Evolutionary conservation across 2,888 invertebrate species (phyloP).

Genomic region (Oasisia sp.): DNA sequence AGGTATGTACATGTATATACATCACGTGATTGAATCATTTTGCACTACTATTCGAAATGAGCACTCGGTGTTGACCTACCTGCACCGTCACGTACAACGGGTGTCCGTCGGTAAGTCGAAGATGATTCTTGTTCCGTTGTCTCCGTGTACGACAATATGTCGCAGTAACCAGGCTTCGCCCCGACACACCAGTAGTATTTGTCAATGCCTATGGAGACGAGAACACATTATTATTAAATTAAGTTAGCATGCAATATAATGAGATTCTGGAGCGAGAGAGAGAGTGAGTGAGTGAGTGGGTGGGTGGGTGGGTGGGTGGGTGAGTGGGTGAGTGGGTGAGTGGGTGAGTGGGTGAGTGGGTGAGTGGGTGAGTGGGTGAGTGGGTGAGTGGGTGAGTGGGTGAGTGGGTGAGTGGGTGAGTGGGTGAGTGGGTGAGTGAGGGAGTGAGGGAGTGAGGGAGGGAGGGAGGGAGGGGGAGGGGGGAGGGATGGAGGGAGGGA

Average conservation of each 20-base stretch:
- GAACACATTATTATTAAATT: not conserved
- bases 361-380: not conserved
- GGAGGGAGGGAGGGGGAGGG: too few relatives aligned
- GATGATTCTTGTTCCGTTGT: not conserved
- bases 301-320: conserved; percentile 24
- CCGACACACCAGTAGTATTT: conserved; percentile 21
- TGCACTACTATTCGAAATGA: too few relatives aligned
- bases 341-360: conserved; percentile 17
- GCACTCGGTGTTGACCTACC: not conserved
- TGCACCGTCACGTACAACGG: not conserved
- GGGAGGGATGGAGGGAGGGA: too few relatives aligned
- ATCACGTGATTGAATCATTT: too few relatives aligned
- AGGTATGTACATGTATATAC: too few relatives aligned
- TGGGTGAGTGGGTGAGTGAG: too few relatives aligned
- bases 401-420: too few relatives aligned
- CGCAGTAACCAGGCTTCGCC: not conserved
- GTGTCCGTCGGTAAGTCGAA: not conserved
- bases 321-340: conserved; percentile 21
- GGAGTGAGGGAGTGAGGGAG: too few relatives aligned
- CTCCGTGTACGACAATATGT: not conserved
- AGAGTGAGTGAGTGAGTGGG: conserved; percentile 21
- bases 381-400: not conserved
- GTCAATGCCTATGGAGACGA: not conserved
- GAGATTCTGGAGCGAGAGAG: not conserved
- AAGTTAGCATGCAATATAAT: not conserved